Evolutionary conservation across 2,797 vertebrate genomes (phyloP).

Genomic region (Kryptopterus vitreolus): DNA sequence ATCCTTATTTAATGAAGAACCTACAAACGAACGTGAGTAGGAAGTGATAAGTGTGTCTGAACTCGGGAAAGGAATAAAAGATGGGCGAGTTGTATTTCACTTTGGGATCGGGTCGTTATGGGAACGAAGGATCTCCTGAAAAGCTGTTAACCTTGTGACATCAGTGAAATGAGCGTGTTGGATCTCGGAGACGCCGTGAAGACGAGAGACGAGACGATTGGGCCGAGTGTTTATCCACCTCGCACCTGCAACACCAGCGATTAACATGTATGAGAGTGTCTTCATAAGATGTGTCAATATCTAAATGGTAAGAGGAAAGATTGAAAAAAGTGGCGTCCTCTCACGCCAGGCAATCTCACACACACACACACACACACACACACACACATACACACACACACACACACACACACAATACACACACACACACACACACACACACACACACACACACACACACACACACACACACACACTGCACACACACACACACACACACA

Average conservation of each 20-base stretch:
- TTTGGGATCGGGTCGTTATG: constrained; percentile 30
- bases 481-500: constrained; percentile 5
- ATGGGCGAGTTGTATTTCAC: constrained; percentile 40
- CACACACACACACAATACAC: not conserved
- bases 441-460: not conserved
- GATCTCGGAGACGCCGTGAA: constrained; percentile 15
- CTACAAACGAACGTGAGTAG: fast-evolving
- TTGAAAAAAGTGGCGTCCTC: not conserved
- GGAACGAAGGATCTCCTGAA: constrained; percentile 41
- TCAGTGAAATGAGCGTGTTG: constrained; percentile 39
- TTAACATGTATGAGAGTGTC: not conserved
- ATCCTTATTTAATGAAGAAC: too few relatives aligned
- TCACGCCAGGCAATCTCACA: not conserved
- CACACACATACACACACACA: not conserved
- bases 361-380: constrained; percentile 7
- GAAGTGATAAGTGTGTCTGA: not conserved
- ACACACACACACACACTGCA: not conserved
- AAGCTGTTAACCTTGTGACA: constrained; percentile 53
- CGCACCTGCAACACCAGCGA: not conserved
- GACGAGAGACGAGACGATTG: constrained; percentile 1
- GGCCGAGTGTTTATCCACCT: constrained; percentile 17
- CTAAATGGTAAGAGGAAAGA: constrained; percentile 1
- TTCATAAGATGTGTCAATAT: constrained; percentile 6
- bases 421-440: not conserved
- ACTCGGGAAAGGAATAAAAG: not conserved